These are phyloP conservation scores for Bombylius discolor DNA, from an alignment of 2,888 invertebrate species.

Conservation along the genomic window DNA sequence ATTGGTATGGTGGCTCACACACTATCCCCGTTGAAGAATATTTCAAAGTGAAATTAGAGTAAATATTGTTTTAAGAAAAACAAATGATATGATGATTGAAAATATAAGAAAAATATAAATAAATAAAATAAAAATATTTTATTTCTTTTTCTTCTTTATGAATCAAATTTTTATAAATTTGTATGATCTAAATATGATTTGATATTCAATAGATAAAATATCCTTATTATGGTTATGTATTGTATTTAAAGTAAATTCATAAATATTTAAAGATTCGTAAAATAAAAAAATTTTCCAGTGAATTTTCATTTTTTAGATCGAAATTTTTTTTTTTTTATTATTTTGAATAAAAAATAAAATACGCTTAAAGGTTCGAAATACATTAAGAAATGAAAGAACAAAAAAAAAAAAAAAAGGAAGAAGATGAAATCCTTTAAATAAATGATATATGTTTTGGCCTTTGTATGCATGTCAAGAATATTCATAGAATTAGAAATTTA, in stretches of 20 bases:
- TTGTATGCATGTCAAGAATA: not conserved
- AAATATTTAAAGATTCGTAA: no score
- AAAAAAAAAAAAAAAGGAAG: not conserved
- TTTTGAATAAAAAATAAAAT: not conserved
- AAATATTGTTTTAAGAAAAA: not conserved
- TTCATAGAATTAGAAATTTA: not conserved
- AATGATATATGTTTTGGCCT: not conserved
- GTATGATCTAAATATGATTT: no score
- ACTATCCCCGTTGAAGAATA: slow-evolving; percentile 22
- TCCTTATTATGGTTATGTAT: no score
- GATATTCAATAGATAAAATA: no score
- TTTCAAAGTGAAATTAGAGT: slow-evolving; percentile 17
- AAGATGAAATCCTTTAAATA: not conserved
- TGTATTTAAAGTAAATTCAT: no score
- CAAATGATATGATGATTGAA: not conserved
- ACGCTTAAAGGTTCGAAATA: not conserved
- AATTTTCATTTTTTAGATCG: no score
- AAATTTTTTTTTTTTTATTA: not conserved
- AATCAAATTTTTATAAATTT: no score
- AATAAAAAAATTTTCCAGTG: no score
- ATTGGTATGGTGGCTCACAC: slow-evolving; percentile 66
- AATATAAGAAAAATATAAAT: not conserved
- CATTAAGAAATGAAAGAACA: not conserved
- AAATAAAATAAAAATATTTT: not conserved
- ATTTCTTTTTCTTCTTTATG: no score